Percentiles rank a stretch among this genome's conserved stretches.
Evolutionary conservation across 2,888 invertebrate species (phyloP).

Genomic region (Molorchus minor): DNA sequence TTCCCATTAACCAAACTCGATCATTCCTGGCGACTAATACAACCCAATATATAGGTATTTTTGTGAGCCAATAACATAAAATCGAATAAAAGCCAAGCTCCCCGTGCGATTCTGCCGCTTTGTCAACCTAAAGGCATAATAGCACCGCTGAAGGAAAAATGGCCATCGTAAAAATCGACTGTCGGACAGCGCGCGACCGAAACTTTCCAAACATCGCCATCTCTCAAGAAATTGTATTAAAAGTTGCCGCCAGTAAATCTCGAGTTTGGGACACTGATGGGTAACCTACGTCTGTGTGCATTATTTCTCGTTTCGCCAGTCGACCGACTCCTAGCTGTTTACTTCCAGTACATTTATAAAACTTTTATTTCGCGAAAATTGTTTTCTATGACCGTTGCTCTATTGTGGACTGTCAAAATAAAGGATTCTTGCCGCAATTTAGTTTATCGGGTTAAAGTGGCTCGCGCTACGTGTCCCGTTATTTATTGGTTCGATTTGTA

Average conservation of each 20-base stretch:
- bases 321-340: slow-evolving; percentile 34
- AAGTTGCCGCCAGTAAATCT: slow-evolving; percentile 50
- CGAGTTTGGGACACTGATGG: slow-evolving; percentile 48
- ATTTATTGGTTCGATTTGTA: slow-evolving; percentile 22
- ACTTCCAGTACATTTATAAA: slow-evolving; percentile 46
- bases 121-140: slow-evolving; percentile 24
- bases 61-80: slow-evolving; percentile 10
- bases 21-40: background rate
- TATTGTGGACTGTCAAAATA: slow-evolving; percentile 39
- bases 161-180: slow-evolving; percentile 42
- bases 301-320: slow-evolving; percentile 17
- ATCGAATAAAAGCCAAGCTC: slow-evolving; percentile 16
- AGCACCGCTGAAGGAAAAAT: slow-evolving; percentile 25
- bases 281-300: slow-evolving; percentile 41
- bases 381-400: slow-evolving; percentile 34
- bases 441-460: slow-evolving; percentile 20
- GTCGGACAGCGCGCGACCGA: slow-evolving; percentile 37
- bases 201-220: slow-evolving; percentile 46
- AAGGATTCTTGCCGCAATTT: slow-evolving; percentile 27
- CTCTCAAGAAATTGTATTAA: slow-evolving; percentile 51
- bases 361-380: slow-evolving; percentile 42
- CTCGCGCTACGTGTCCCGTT: slow-evolving; percentile 13
- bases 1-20: background rate
- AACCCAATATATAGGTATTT: background rate
- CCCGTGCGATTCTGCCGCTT: slow-evolving; percentile 13